Evolutionary conservation across 2,113 vertebrate genomes (phyloP), one percentile per base, ranked within the genome.

Genomic region (Gymnarchus niloticus): DNA sequence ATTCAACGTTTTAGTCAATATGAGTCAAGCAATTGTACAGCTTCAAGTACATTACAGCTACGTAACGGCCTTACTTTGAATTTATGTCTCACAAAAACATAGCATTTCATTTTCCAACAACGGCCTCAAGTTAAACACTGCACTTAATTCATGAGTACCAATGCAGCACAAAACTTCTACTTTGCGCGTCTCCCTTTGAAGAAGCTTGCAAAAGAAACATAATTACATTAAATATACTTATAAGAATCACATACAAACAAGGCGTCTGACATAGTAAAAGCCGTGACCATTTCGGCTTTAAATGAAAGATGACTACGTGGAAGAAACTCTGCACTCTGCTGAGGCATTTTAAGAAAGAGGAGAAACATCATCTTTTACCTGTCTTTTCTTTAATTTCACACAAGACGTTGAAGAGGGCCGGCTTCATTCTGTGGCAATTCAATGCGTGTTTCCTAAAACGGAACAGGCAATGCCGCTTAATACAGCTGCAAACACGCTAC

Each of bases 381-480:
- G 98, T 99, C 95, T 99, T 99, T 83, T 99, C 98, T 95, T 99
- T 99, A 93, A 99, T 99, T 96, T 99, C 98, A 92, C 98, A 99
- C 92, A 99, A 94, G 88, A 99, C 98, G 88, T 98, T 99, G 94
- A 99, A 99, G 92, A 99, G 97, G 78, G 98, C 98, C 6, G 98
- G 98, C 93, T 99, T 99, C 98, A 99, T 99, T 93, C 98, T 94
- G 95, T 99, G 98, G 95, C 98, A 99, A 95, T 99, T 99, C 91
- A 99, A 94, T 91, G 97, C 98, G 69, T 99, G 98, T 95, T 99
- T 99, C 94, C 98, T 99, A 95, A 73, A 96, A 94, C 90, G 91
- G 90, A 81, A 86, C 52, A 85, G 56, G 48, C 48, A 61, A 61
- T 6, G 54, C 9, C 54, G 82, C 73, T 88, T 82, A 51, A 80